Percentiles rank a stretch among this genome's conserved stretches.
phyloP scores from a whole-genome alignment of 2,113 vertebrate genomes.

The Neodon shergylaensis region DNA sequence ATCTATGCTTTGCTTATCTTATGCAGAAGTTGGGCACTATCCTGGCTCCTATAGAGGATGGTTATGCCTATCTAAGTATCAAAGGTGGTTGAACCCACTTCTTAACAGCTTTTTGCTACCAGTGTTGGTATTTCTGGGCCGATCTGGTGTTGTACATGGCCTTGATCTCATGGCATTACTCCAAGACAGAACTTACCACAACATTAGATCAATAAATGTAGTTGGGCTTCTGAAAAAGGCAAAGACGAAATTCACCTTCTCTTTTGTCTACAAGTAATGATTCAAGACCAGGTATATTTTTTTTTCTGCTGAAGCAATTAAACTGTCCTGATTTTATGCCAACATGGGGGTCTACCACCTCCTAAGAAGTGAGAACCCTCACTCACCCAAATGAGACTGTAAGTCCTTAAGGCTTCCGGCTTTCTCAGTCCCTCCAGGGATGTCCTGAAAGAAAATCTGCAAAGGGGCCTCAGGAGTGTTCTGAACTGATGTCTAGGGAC shows the following conservation, averaged over 20 bases:
- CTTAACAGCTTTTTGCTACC: not conserved
- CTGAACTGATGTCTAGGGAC: not conserved
- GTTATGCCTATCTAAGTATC: not conserved
- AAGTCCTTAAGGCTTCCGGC: not conserved
- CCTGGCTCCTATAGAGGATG: not conserved
- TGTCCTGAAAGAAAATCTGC: not conserved
- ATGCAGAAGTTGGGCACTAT: not conserved
- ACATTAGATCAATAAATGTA: not conserved
- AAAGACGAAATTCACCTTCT: not conserved
- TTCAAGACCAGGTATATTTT: not conserved
- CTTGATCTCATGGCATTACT: not conserved
- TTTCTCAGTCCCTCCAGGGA: too few species aligned
- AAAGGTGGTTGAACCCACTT: not conserved
- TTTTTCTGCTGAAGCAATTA: not conserved
- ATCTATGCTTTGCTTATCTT: not conserved
- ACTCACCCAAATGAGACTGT: not conserved
- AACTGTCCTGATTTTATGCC: not conserved
- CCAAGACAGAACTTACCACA: not conserved
- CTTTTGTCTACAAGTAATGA: not conserved
- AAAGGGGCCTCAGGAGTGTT: not conserved
- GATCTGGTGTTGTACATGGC: too few species aligned
- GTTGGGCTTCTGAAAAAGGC: not conserved
- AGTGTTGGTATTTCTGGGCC: not conserved
- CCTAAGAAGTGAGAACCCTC: not conserved
- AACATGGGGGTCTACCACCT: not conserved